Base-by-base conservation (phyloP, 2,888 invertebrate species). In the Amblyjoppa fuscipennis region DNA sequence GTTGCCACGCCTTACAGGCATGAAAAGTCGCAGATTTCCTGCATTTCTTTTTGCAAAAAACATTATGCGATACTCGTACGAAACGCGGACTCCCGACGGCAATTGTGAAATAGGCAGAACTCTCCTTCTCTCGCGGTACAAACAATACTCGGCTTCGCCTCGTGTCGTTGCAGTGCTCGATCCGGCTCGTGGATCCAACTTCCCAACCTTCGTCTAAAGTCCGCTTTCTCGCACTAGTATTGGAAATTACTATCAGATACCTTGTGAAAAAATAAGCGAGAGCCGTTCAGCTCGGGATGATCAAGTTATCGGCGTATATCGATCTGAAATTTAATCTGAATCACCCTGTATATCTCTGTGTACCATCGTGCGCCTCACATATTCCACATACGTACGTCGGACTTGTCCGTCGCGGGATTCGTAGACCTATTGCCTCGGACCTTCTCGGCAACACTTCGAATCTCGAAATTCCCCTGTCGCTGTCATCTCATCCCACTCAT, bases 381-480 rank as follows among this genome's bases (percentile, higher is more conserved):
- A 64, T n/a, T 16, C 16, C 28, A n/a, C 28, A 31, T 64, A 61
- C 75, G 64, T 34, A 31, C 51, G 51, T 64, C 51, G 64, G 28
- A 20, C 20, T 49, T 49, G 64, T 66, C 64, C 41, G 51, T 66
- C 51, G 64, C 3, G 34, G n/a, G 13, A 49, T 31, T 31, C 61
- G 45, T 16, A 69, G 31, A 31, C n/a, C 11, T 11, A 49, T 34
- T n/a, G 45, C 64, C 64, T n/a, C 34, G 31, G 74, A 56, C 56
- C 28, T 69, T 20, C 28, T 70, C 69, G 70, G 51, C 49, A 69
- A 68, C 28, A 41, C 53, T 71, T 13, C 81, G 76, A 69, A 73
- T 68, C 69, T 59, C 73, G 81, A 86, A 84, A 81, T 81, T 81
- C 83, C 70, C 68, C 64, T 66, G 71, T 78, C 73, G 49, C 61